Evolutionary conservation across 2,888 invertebrate species (phyloP).

Genomic region (Tenthredo livida): DNA sequence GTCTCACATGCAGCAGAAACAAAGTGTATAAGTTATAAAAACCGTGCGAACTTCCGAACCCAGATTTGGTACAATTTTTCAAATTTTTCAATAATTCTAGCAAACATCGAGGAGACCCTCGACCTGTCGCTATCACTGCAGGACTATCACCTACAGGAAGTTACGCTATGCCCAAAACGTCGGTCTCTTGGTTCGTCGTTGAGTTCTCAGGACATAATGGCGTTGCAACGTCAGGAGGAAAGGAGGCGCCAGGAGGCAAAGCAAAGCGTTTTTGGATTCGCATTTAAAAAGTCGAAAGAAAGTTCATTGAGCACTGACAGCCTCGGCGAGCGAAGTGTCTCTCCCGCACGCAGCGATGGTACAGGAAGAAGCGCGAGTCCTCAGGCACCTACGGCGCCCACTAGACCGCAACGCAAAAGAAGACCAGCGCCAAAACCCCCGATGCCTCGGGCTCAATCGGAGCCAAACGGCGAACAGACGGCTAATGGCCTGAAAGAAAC

Average conservation of each 20-base stretch:
- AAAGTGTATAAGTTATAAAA: background rate
- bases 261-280: slow-evolving; percentile 80
- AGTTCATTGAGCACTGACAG: slow-evolving; percentile 79
- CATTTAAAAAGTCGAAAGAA: slow-evolving; percentile 78
- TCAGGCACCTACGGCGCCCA: slow-evolving; percentile 75
- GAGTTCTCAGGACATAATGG: slow-evolving; percentile 81
- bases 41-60: background rate
- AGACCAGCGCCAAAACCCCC: slow-evolving; percentile 83
- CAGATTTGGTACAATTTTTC: background rate
- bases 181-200: slow-evolving; percentile 76
- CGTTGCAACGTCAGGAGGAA: slow-evolving; percentile 81
- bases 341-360: slow-evolving; percentile 83
- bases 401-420: slow-evolving; percentile 80
- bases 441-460: slow-evolving; percentile 51
- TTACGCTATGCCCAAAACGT: slow-evolving; percentile 81
- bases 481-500: slow-evolving; percentile 61
- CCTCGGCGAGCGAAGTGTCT: slow-evolving; percentile 79
- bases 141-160: slow-evolving; percentile 84
- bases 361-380: slow-evolving; percentile 76
- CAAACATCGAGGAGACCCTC: slow-evolving; percentile 82
- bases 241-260: slow-evolving; percentile 79
- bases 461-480: slow-evolving; percentile 50
- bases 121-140: slow-evolving; percentile 81
- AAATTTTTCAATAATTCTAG: slow-evolving; percentile 72
- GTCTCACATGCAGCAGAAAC: background rate